Evolutionary conservation across 2,113 vertebrate genomes (phyloP).

Genomic region (Bos javanicus): DNA sequence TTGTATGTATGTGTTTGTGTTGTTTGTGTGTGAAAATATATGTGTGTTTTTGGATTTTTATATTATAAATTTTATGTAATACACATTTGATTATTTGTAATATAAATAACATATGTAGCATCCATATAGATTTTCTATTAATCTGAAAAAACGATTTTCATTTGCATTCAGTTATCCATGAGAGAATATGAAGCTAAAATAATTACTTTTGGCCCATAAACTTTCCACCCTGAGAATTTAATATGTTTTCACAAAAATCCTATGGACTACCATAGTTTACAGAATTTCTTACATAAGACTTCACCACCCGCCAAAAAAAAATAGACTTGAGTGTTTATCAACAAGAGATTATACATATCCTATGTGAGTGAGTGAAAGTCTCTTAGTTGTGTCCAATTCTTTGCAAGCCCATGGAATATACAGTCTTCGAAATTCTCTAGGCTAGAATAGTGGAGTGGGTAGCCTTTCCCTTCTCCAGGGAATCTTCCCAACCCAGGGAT

Average conservation of each 20-base stretch:
- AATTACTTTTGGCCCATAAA: not conserved
- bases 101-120: not conserved
- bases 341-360: not conserved
- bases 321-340: not conserved
- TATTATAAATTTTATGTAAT: not conserved
- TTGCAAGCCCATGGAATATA: not conserved
- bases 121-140: not conserved
- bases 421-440: not conserved
- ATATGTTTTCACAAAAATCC: not conserved
- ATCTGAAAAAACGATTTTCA: not conserved
- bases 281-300: not conserved
- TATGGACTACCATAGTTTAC: not conserved
- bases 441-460: not conserved
- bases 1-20: not conserved
- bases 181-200: not conserved
- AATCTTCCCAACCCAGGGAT: not conserved
- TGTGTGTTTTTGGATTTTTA: not conserved
- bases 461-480: not conserved
- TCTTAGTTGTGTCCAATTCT: not conserved
- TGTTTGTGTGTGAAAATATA: not conserved
- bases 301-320: not conserved
- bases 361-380: not conserved
- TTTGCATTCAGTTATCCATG: not conserved
- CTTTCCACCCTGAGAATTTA: not conserved
- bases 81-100: not conserved